Base-by-base conservation (phyloP, 2,113 vertebrate species). In the Camelus dromedarius region DNA sequence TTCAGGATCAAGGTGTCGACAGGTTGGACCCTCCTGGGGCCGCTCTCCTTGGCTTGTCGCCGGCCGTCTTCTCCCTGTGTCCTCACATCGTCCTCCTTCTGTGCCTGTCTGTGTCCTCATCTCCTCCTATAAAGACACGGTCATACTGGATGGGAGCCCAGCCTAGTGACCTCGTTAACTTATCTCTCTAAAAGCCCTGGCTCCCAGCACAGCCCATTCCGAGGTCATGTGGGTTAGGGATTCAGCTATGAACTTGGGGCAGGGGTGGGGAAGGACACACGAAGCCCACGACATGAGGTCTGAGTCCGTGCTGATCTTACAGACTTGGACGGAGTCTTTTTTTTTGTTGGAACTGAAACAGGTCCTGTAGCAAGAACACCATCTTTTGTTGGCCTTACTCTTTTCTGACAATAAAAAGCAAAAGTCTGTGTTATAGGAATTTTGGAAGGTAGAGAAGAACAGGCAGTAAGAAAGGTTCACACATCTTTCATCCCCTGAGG, bases 11-110 rank as follows among this genome's bases (percentile, higher is more conserved):
- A 28, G 6, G 6, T 1, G 2, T 35, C 1, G 9, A 16, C 54
- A 20, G 73, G 10, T 1, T 50, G 14, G 26, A 11, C 64, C 10
- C 38, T 79, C 19, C 56, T 5, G 24, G 38, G 81, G 46, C 28
- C 48, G 14, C 64, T 56, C 46, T 30, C 60, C 52, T 32, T 8
- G 32, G 46, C 12, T 22, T 35, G 48, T 11, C 69, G 66, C 48
- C 1, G 30, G 66, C n/a, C 0, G 0, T 50, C 52, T 11, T 46
- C 73, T 24, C 10, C 3, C 32, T 16, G 8, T 10, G 13, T 69
- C 58, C 26, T 69, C 58, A 1, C 7, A 1, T 15, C 30, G 5
- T 2, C 8, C 3, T 79, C 48, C 42, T 26, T 32, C 48, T 50
- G 20, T 77, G 42, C 7, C 26, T n/a, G 35, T 62, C 56, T 69